These are phyloP conservation scores for Leucophenga maculata DNA, from an alignment of 2,888 invertebrate species.

Conservation along the genomic window DNA sequence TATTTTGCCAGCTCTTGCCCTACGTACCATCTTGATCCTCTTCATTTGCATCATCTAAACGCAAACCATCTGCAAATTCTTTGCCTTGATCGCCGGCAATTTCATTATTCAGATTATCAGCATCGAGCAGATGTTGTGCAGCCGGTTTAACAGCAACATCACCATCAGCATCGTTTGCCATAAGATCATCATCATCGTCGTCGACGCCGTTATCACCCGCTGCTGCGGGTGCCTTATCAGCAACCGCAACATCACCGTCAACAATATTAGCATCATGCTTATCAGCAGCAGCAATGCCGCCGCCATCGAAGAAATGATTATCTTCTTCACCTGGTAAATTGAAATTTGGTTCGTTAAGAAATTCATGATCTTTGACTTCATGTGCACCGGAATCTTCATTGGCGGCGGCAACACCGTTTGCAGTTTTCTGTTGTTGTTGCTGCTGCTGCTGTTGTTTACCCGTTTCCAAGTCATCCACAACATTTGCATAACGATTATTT, in stretches of 20 bases:
- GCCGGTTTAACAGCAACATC: constrained; percentile 63
- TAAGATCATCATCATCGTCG: constrained; percentile 61
- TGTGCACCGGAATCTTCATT: constrained; percentile 70
- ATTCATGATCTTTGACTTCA: constrained; percentile 68
- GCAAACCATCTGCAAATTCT: constrained; percentile 69
- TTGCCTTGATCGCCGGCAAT: constrained; percentile 72
- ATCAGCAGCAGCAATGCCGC: constrained; percentile 33
- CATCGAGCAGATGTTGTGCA: constrained; percentile 59
- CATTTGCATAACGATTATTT: constrained; percentile 69
- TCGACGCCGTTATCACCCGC: constrained; percentile 42
- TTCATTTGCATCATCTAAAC: constrained; percentile 70
- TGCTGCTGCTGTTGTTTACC: constrained; percentile 35
- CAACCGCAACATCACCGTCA: constrained; percentile 36
- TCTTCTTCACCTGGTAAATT: constrained; percentile 68
- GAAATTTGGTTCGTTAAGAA: constrained; percentile 66
- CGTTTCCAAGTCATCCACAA: constrained; percentile 59
- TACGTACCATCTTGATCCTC: constrained; percentile 73
- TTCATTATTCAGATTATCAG: constrained; percentile 72
- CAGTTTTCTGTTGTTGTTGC: constrained; percentile 1
- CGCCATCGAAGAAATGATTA: constrained; percentile 61
- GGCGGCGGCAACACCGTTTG: constrained; percentile 28
- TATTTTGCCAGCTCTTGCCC: not conserved
- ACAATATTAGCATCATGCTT: constrained; percentile 32
- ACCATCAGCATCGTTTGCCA: constrained; percentile 47
- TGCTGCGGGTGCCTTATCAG: not conserved